phyloP scores from a whole-genome alignment of 2,797 vertebrate species.

The Phoxinus dragarum region DNA sequence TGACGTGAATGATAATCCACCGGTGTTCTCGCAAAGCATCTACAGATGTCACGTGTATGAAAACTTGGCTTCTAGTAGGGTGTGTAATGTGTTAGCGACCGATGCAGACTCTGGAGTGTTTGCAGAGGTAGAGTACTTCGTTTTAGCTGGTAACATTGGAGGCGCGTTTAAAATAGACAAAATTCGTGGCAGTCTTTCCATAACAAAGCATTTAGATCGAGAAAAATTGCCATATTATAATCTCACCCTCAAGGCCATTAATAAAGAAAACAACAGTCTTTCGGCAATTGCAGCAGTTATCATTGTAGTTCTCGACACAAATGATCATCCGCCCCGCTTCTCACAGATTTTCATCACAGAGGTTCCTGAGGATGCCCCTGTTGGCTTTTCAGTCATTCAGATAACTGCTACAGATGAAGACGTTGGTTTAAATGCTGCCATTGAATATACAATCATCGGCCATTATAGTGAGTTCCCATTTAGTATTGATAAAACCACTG shows the following conservation, averaged over 20 bases:
- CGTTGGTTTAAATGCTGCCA: slow-evolving; percentile 68
- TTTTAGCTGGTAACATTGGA: slow-evolving; percentile 71
- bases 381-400: slow-evolving; percentile 73
- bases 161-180: slow-evolving; percentile 73
- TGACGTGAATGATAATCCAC: slow-evolving; percentile 80
- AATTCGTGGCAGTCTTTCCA: slow-evolving; percentile 74
- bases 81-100: slow-evolving; percentile 76
- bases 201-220: slow-evolving; percentile 74
- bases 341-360: slow-evolving; percentile 72
- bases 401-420: slow-evolving; percentile 77
- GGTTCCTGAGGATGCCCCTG: slow-evolving; percentile 72
- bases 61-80: slow-evolving; percentile 69
- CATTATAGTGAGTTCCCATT: slow-evolving; percentile 70
- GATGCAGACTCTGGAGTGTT: slow-evolving; percentile 76
- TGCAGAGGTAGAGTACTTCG: slow-evolving; percentile 73
- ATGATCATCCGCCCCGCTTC: slow-evolving; percentile 80
- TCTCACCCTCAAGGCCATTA: slow-evolving; percentile 75
- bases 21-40: slow-evolving; percentile 73
- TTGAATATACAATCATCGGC: slow-evolving; percentile 72
- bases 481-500: slow-evolving; percentile 70
- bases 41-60: slow-evolving; percentile 79
- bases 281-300: slow-evolving; percentile 68
- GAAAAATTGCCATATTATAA: slow-evolving; percentile 73
- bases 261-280: slow-evolving; percentile 66
- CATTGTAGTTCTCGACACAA: slow-evolving; percentile 76